A percentile compares a stretch with the other conserved stretches of the same genome.
These are phyloP conservation scores for Otis tarda DNA, from an alignment of 2,113 vertebrate genomes.

Conservation along the genomic window DNA sequence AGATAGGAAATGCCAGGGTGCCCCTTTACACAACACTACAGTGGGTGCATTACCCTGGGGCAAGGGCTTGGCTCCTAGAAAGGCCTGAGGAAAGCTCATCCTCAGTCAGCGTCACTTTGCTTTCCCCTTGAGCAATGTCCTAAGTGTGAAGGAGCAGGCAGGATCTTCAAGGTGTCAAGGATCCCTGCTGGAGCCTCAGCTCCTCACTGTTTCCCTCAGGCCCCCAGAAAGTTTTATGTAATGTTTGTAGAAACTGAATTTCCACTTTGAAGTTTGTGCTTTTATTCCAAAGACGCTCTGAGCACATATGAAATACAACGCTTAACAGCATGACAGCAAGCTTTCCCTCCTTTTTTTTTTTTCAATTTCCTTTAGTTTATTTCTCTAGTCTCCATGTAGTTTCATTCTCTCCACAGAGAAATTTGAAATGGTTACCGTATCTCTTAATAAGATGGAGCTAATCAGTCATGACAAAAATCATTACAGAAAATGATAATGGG, in stretches of 20 bases:
- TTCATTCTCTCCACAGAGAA: neutral
- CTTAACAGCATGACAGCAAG: neutral
- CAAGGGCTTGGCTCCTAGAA: neutral
- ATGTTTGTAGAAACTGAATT: neutral
- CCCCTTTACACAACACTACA: rapidly evolving
- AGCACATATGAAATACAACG: neutral
- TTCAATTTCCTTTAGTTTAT: neutral
- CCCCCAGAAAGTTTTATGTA: neutral
- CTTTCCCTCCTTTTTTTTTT: neutral
- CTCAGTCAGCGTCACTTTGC: neutral
- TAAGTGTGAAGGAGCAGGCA: neutral
- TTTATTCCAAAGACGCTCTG: neutral
- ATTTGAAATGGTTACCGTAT: neutral
- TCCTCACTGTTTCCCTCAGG: neutral
- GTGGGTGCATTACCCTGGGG: neutral
- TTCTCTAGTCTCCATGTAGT: neutral
- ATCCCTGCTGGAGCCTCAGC: neutral
- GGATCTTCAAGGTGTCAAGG: neutral
- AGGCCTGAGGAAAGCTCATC: neutral
- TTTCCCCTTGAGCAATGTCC: neutral
- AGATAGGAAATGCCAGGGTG: neutral
- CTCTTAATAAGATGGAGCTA: neutral
- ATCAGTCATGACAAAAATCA: neutral
- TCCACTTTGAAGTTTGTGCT: neutral
- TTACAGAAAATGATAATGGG: slow-evolving; percentile 13